Evolutionary conservation across 2,797 vertebrate genomes (phyloP), one percentile per base, ranked within the genome.

Genomic region (Yasuhikotakia modesta): DNA sequence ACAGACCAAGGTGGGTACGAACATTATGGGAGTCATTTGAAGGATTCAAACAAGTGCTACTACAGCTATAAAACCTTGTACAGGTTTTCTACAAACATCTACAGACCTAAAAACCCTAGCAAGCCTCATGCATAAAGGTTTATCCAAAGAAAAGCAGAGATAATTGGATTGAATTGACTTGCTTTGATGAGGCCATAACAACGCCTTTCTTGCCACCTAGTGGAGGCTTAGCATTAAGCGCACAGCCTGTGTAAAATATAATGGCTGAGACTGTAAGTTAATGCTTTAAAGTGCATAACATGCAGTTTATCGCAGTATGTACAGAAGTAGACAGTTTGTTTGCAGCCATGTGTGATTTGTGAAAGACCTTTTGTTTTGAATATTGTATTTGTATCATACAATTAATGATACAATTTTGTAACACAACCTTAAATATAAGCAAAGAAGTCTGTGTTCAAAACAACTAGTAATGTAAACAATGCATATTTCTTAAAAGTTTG

Each of bases 21-120:
- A 81, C 21, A 71, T 32, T 75, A 66, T 16, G 52, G 43, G 50
- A 30, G 64, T 83, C 58, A 84, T 52, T 48, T n/a, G 53, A 35
- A 69, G 30, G 17, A 5, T 60, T 5, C 57, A 27, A 60, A 16
- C 55, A 22, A 21, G 14, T 58, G 55, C 22, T 21, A 57, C 21
- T 57, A 57, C 8, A 55, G n/a, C 7, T 10, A 43, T 10, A 43
- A 43, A 43, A 43, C 39, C 8, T 39, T 39, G 35, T 39, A 39
- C 35, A 39, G 6, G 8, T 35, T 35, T 35, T 35, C 7, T 39
- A 39, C 6, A 39, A 39, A 39, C 6, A 35, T 35, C 32, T 35
- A 7, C 32, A 35, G 32, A 5, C 1, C 6, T 3, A 35, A 5
- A 5, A 39, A 8, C 1, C 6, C 2, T 39, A 5, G 8, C 8